Base-by-base conservation (phyloP, 2,113 vertebrate genomes). In the Lethenteron reissneri region DNA sequence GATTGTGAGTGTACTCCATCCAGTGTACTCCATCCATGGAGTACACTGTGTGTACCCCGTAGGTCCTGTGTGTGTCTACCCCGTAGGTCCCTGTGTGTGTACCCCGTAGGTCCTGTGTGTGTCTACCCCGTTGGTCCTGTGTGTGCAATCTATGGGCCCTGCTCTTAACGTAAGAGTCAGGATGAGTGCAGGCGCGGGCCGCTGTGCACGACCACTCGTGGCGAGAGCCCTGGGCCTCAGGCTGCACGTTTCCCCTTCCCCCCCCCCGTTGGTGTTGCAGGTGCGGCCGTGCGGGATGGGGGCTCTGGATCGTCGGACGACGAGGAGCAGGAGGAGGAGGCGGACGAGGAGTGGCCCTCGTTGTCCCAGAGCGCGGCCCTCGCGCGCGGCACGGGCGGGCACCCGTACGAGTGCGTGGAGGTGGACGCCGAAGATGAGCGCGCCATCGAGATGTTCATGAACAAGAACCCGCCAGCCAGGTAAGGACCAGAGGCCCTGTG, bases 391-490 rank as follows among this genome's bases (percentile, higher is more conserved):
- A 8, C n/a, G 2, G 77, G 71, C 56, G 64, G 17, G 1, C 79
- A 76, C 17, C 77, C 75, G 15, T 80, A 82, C 1, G 78, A 78
- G 0, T 86, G 87, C 71, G 81, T 88, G 15, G 68, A 74, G 0
- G 83, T 90, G 56, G 84, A 92, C 71, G 81, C 85, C 0, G 87
- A 91, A 57, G 92, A 97, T 11, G 92, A 97, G 76, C 83, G 78
- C 21, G 90, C 92, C 73, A 89, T 96, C 9, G 85, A 95, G 78
- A 84, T 88, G 84, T 95, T 95, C 80, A 97, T 97, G 92, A 97
- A 84, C 78, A 90, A 86, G 79, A 90, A 86, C 76, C 87, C 90
- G 6, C 92, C 90, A 10, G 71, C 87, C 76, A 87, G 90, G 92
- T 86, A 81, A 56, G 5, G 56, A 14, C 25, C 10, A 17, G 4